phyloP scores from a whole-genome alignment of 2,888 invertebrate species.

The Carpatolechia fugitivella region DNA sequence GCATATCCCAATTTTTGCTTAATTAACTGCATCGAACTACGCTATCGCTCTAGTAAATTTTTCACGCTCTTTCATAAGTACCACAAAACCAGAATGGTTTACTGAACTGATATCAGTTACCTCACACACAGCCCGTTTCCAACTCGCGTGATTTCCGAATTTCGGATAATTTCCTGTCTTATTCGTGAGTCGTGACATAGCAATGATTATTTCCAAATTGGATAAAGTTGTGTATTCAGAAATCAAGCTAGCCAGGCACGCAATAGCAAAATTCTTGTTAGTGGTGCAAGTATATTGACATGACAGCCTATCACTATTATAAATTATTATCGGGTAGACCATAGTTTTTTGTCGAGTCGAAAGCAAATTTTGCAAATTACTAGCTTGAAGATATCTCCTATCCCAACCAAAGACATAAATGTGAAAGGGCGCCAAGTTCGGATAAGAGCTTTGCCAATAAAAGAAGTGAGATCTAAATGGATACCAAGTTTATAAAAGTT shows the following conservation, averaged over 20 bases:
- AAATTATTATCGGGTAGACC: no score
- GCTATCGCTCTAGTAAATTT: not conserved
- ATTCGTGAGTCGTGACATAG: not conserved
- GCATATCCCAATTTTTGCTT: not conserved
- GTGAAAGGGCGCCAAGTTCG: no score
- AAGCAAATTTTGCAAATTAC: no score
- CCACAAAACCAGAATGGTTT: not conserved
- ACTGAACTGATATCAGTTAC: not conserved
- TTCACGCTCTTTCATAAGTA: not conserved
- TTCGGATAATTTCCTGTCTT: not conserved
- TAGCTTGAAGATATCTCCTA: no score
- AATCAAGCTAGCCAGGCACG: not conserved
- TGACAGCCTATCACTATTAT: no score
- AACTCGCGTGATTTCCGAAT: constrained; percentile 2
- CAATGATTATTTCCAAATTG: not conserved
- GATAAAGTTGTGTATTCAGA: not conserved
- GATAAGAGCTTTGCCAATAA: no score
- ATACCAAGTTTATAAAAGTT: no score
- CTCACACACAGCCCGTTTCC: not conserved
- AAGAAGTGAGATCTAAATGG: no score
- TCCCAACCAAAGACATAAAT: no score
- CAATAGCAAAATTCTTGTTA: not conserved
- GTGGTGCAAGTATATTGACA: no score
- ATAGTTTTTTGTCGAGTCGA: no score
- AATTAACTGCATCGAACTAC: not conserved